Conservation (phyloP, 2,888 invertebrate species). For the Xiphydria camelus region DNA sequence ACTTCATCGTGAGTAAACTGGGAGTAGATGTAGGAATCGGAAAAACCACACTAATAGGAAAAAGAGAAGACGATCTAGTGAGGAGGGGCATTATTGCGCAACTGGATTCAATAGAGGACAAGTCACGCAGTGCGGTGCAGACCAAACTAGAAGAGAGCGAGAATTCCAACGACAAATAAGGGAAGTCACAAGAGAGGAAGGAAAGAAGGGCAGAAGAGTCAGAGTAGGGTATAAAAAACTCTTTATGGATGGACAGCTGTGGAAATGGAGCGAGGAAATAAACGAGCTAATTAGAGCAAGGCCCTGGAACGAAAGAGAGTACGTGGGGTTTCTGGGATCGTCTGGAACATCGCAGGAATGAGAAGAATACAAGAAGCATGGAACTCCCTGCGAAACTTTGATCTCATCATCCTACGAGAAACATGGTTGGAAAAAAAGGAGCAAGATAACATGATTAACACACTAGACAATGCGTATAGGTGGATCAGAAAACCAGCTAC, state of each 20-base stretch:
- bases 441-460: background rate
- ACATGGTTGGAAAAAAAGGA: conserved; percentile 9
- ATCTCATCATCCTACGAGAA: conserved; percentile 15
- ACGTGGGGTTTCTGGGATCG: too few species aligned
- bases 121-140: conserved; percentile 6
- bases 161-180: background rate
- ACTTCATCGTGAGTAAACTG: too few species aligned
- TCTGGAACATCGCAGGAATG: conserved; percentile 12
- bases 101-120: background rate
- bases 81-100: conserved; percentile 1
- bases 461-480: background rate
- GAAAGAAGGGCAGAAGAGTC: background rate
- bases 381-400: conserved; percentile 1
- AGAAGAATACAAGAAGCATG: background rate
- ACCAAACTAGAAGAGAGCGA: background rate
- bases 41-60: background rate
- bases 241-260: background rate
- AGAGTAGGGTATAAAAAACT: conserved; percentile 5
- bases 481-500: background rate
- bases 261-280: conserved; percentile 10
- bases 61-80: background rate
- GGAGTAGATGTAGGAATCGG: too few species aligned
- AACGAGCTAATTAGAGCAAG: conserved; percentile 2
- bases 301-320: too few species aligned
- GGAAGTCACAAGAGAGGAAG: conserved; percentile 1